Base-by-base conservation (phyloP, 2,888 invertebrate species). In the Cactoblastis cactorum region DNA sequence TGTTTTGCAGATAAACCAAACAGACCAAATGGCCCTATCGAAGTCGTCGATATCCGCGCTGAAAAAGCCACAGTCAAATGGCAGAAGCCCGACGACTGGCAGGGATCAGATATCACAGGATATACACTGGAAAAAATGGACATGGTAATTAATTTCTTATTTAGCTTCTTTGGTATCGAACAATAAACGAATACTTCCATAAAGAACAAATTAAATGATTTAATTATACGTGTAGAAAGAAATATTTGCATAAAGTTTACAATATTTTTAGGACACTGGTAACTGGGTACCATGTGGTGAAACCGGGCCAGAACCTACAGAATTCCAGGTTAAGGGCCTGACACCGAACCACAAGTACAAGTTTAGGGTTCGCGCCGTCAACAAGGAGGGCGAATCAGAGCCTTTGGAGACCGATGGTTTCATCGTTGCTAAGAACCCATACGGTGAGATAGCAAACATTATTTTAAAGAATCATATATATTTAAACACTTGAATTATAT, bases 311-410 rank as follows among this genome's bases (percentile, higher is more conserved):
- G 92, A 93, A 64, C 95, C 94, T 58, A 94, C 93, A 52, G 93
- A 92, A 62, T 96, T 97, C 82, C 95, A 95, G 54, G 95, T 98
- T 74, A 94, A 95, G 81, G 96, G 96, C 49, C 90, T 99, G 58
- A 97, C 96, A 9, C 95, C 97, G 34, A 96, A 98, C 84, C 96
- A 98, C 90, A 97, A 98, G 78, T 99, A 99, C 90, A 98, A 97
- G 88, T 98, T 99, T 91, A 93, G 99, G 59, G 98, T 99, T 0
- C 96, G 96, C 61, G 99, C 99, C 28, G 95, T 98, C 50, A 99
- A 99, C 82, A 97, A 97, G 76, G 98, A 98, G 86, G 99, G 99
- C 39, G 97, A 98, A 84, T 98, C 98, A 1, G 98, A 98, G 59
- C 97, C 98, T 37, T 90, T 99, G 58, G 97, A 97, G 79, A 96